Evolutionary conservation across 2,113 vertebrate species (phyloP).

Genomic region (Anguilla japonica): DNA sequence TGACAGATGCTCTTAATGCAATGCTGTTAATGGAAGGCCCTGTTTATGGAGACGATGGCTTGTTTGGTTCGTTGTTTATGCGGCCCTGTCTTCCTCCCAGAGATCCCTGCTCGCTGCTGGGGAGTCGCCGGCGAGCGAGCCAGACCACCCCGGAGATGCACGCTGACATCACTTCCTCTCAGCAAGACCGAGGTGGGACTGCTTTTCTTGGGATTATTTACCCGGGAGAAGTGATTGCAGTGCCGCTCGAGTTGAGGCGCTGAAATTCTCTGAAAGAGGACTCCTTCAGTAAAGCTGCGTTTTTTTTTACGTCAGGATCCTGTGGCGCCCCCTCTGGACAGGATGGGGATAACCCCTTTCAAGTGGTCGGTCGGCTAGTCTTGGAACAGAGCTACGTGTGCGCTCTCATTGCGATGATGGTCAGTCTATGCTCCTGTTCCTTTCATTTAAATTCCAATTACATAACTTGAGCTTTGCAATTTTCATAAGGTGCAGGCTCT

Average conservation of each 20-base stretch:
- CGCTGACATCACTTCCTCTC: conserved; percentile 48
- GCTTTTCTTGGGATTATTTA: background rate
- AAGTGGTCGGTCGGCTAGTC: conserved; percentile 71
- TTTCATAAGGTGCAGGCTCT: background rate
- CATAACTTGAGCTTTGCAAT: background rate
- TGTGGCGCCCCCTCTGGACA: conserved; percentile 16
- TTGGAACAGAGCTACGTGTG: conserved; percentile 92
- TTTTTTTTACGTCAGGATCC: conserved; percentile 38
- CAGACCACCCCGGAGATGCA: conserved; percentile 55
- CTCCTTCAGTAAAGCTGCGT: background rate
- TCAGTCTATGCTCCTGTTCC: conserved; percentile 48
- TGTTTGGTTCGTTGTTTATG: background rate
- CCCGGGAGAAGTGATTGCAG: background rate
- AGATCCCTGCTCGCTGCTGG: conserved; percentile 56
- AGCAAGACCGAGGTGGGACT: conserved; percentile 53
- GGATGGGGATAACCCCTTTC: conserved; percentile 66
- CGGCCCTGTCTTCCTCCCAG: conserved; percentile 59
- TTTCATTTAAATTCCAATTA: background rate
- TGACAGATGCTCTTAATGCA: background rate
- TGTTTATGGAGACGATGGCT: background rate
- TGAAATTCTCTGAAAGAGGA: background rate
- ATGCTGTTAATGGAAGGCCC: background rate
- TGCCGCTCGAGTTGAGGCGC: background rate
- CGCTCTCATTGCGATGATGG: conserved; percentile 95
- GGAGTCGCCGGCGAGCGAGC: fast-evolving